phyloP scores from a whole-genome alignment of 1,140 invertebrate species.

The Drosophila kikkawai region DNA sequence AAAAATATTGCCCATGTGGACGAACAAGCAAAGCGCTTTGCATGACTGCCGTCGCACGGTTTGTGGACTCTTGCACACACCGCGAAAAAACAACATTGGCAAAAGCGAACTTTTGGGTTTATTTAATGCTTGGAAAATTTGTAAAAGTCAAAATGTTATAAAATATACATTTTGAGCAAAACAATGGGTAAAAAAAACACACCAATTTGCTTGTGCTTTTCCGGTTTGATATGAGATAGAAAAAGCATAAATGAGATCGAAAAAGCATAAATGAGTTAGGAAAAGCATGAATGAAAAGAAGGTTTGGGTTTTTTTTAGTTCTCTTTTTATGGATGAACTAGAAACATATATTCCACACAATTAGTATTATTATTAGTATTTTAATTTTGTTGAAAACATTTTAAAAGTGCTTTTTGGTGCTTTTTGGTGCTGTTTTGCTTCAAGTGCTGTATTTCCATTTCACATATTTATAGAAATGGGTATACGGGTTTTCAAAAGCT shows the following conservation, averaged over 20 bases:
- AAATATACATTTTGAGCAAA: neutral
- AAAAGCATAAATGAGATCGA: neutral
- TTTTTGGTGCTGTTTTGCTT: neutral
- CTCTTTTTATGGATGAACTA: neutral
- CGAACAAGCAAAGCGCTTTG: slow-evolving; percentile 16
- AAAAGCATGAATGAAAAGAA: neutral
- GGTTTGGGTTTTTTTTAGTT: neutral
- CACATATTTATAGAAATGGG: neutral
- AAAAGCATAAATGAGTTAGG: neutral
- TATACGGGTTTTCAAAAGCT: neutral
- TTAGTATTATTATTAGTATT: neutral
- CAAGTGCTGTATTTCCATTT: neutral
- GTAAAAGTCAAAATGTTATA: slow-evolving; percentile 11
- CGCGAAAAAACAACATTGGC: slow-evolving; percentile 8
- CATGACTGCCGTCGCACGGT: slow-evolving; percentile 8
- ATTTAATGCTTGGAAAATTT: slow-evolving; percentile 1
- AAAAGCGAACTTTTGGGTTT: slow-evolving; percentile 7
- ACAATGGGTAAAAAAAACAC: neutral
- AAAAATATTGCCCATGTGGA: slow-evolving; percentile 37
- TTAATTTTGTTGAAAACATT: neutral
- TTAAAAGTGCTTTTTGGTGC: neutral
- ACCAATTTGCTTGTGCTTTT: neutral
- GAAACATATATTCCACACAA: neutral
- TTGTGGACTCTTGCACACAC: slow-evolving; percentile 2
- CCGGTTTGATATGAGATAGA: neutral